phyloP scores from a whole-genome alignment of 2,888 invertebrate species.

The Odontocolon sp. region DNA sequence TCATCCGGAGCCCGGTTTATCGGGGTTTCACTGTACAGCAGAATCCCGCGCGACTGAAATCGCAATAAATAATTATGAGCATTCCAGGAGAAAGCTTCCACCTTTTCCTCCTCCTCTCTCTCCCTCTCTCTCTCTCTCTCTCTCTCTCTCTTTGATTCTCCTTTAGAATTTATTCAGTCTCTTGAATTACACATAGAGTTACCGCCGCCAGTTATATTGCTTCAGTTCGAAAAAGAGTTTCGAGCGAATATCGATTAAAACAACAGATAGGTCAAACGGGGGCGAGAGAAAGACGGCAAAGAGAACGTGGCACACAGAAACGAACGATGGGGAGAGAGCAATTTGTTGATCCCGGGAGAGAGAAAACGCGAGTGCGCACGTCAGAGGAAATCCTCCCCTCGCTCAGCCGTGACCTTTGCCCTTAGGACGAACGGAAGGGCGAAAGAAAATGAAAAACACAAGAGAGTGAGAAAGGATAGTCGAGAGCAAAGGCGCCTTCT shows the following conservation, averaged over 20 bases:
- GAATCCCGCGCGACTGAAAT: too few species aligned
- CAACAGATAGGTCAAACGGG: slow-evolving; percentile 14
- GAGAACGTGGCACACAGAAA: slow-evolving; percentile 41
- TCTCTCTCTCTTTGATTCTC: not conserved
- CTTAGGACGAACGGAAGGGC: slow-evolving; percentile 16
- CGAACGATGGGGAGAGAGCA: slow-evolving; percentile 54
- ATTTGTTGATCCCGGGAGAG: slow-evolving; percentile 65
- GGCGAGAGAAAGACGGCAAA: slow-evolving; percentile 36
- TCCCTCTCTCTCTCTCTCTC: too few species aligned
- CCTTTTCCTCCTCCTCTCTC: too few species aligned
- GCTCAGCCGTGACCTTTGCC: slow-evolving; percentile 32
- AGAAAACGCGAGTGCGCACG: not conserved
- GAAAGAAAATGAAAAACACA: slow-evolving; percentile 30
- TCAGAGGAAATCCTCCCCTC: not conserved
- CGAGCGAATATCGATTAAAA: slow-evolving; percentile 31
- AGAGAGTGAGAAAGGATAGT: not conserved
- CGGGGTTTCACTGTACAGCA: too few species aligned
- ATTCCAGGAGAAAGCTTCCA: not conserved
- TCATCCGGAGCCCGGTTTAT: too few species aligned
- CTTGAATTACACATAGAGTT: not conserved
- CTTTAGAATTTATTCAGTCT: not conserved
- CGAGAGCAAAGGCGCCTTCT: slow-evolving; percentile 3
- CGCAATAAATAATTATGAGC: slow-evolving; percentile 8
- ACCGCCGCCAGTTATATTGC: slow-evolving; percentile 14
- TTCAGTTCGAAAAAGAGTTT: slow-evolving; percentile 9